phyloP scores from a whole-genome alignment of 2,113 vertebrate species.

The Gavia stellata region DNA sequence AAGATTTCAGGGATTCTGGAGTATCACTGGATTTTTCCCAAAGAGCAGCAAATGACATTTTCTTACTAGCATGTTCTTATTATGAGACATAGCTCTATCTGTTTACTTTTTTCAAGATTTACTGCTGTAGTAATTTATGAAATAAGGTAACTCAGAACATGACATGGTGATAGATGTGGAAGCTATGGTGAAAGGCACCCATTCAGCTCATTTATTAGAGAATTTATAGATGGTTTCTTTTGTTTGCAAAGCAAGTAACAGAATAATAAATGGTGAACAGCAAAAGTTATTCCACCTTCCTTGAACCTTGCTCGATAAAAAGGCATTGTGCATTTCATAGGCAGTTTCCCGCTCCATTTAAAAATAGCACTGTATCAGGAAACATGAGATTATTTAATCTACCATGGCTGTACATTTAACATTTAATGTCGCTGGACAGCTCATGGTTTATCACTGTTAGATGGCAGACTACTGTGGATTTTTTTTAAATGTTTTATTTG shows the following conservation, averaged over 20 bases:
- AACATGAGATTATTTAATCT: neutral
- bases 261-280: constrained; percentile 14
- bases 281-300: constrained; percentile 7
- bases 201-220: constrained; percentile 2
- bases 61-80: neutral
- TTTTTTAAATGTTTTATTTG: neutral
- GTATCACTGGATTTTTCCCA: neutral
- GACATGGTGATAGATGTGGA: neutral
- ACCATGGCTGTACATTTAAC: neutral
- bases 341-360: neutral
- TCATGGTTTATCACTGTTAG: neutral
- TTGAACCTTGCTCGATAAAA: neutral
- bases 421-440: neutral
- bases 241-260: constrained; percentile 14
- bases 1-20: neutral
- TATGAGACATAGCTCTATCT: neutral
- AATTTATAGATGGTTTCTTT: neutral
- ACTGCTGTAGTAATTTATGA: neutral
- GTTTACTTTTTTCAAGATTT: constrained; percentile 13
- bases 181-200: neutral
- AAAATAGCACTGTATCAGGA: neutral
- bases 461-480: neutral
- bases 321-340: neutral
- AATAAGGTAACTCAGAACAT: neutral
- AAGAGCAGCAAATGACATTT: neutral